phyloP scores from a whole-genome alignment of 2,797 vertebrate genomes.

The Poecilia wingei region DNA sequence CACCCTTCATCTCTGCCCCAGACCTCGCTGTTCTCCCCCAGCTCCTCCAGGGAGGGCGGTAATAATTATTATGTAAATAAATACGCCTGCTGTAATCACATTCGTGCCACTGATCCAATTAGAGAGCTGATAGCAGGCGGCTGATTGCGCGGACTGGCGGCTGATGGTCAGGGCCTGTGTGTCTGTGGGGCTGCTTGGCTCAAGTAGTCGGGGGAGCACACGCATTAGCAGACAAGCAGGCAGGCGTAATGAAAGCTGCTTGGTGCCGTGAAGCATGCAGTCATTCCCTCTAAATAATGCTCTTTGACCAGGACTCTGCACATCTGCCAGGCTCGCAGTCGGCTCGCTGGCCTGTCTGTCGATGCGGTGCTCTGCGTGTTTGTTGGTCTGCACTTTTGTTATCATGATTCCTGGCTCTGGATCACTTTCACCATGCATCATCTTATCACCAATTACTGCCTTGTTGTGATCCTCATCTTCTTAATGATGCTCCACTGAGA shows the following conservation, averaged over 20 bases:
- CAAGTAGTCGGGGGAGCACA: conserved; percentile 46
- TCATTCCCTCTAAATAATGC: conserved; percentile 71
- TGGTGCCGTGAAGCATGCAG: conserved; percentile 64
- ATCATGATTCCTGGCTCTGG: conserved; percentile 73
- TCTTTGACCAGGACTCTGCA: conserved; percentile 70
- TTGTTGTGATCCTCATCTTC: conserved; percentile 78
- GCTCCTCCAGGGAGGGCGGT: conserved; percentile 81
- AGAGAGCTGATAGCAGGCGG: conserved; percentile 79
- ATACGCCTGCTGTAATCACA: conserved; percentile 87
- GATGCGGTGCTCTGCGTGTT: conserved; percentile 32
- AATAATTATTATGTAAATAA: conserved; percentile 92
- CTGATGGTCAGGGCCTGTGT: conserved; percentile 81
- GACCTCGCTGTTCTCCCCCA: conserved; percentile 58
- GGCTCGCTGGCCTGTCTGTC: conserved; percentile 48
- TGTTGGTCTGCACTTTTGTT: conserved; percentile 50
- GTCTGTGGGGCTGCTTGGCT: conserved; percentile 69
- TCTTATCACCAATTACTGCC: conserved; percentile 79
- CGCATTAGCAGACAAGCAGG: conserved; percentile 63
- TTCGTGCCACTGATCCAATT: conserved; percentile 87
- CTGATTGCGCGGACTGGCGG: conserved; percentile 78
- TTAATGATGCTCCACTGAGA: conserved; percentile 76
- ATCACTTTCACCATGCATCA: conserved; percentile 79
- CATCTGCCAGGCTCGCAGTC: conserved; percentile 62
- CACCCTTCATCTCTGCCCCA: conserved; percentile 59
- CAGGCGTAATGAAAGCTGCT: conserved; percentile 69